Percentiles rank a stretch among this genome's conserved stretches.
phyloP scores from a whole-genome alignment of 2,797 vertebrate genomes.

The Eleutherodactylus coqui region DNA sequence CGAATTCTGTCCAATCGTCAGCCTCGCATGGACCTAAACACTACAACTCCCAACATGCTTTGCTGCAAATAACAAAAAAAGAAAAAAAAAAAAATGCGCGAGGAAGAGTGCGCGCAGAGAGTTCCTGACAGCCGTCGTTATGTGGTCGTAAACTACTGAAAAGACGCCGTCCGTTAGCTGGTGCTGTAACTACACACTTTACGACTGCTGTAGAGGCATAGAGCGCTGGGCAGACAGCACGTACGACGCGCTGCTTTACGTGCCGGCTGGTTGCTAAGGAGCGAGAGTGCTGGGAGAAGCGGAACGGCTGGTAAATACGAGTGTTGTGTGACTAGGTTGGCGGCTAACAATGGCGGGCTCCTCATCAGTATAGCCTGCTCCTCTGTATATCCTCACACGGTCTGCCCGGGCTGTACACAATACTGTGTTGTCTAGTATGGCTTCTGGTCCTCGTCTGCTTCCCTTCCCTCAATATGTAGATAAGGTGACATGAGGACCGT shows the following conservation, averaged over 20 bases:
- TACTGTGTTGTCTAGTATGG: no score
- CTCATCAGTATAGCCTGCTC: no score
- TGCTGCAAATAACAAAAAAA: background rate
- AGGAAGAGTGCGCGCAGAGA: background rate
- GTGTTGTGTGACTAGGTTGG: no score
- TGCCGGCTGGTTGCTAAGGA: conserved; percentile 28
- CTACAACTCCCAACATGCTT: conserved; percentile 36
- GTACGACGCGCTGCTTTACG: background rate
- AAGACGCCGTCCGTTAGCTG: no score
- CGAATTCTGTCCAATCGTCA: background rate
- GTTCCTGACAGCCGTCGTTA: background rate
- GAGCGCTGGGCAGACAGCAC: no score
- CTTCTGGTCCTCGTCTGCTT: no score
- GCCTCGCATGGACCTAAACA: background rate
- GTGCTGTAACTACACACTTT: background rate
- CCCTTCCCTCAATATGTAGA: no score
- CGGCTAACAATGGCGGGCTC: no score
- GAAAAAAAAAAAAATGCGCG: background rate
- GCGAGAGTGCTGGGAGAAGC: background rate
- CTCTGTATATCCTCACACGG: no score
- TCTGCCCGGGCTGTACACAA: no score
- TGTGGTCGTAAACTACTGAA: background rate
- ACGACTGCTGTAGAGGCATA: background rate
- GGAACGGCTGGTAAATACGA: conserved; percentile 36
- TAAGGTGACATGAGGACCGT: no score